These are phyloP conservation scores for Trachemys scripta DNA, from an alignment of 2,113 vertebrate genomes.

Conservation along the genomic window DNA sequence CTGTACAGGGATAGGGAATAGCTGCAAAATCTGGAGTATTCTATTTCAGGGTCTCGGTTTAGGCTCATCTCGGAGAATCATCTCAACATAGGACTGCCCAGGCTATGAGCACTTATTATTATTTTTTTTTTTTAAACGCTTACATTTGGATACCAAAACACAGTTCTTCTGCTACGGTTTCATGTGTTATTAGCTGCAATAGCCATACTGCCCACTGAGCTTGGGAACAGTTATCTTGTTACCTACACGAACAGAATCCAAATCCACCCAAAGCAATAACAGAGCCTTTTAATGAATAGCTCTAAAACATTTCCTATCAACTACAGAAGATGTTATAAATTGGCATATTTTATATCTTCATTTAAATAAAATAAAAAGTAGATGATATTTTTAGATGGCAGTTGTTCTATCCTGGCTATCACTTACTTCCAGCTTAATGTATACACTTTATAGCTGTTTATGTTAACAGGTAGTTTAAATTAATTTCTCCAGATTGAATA, in stretches of 20 bases:
- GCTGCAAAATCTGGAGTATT: neutral
- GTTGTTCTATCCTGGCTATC: neutral
- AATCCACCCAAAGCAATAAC: neutral
- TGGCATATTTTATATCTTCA: neutral
- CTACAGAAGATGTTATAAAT: neutral
- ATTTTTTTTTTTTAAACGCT: neutral
- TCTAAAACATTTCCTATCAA: neutral
- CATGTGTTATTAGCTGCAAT: neutral
- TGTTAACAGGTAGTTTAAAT: neutral
- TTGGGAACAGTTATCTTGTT: neutral
- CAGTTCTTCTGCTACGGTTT: neutral
- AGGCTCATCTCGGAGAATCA: rapidly evolving
- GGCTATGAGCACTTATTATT: rapidly evolving
- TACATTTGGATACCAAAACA: neutral
- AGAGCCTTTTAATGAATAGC: neutral
- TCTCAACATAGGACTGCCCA: neutral
- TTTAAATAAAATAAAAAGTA: neutral
- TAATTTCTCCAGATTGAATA: neutral
- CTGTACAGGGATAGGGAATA: neutral
- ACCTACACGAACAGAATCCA: neutral
- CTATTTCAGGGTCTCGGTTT: neutral
- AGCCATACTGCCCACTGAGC: neutral
- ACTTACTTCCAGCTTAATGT: neutral
- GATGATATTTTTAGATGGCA: neutral
- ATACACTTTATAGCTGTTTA: neutral